Conservation (phyloP, 2,797 vertebrate species). For the Coracias cyanogaster region DNA sequence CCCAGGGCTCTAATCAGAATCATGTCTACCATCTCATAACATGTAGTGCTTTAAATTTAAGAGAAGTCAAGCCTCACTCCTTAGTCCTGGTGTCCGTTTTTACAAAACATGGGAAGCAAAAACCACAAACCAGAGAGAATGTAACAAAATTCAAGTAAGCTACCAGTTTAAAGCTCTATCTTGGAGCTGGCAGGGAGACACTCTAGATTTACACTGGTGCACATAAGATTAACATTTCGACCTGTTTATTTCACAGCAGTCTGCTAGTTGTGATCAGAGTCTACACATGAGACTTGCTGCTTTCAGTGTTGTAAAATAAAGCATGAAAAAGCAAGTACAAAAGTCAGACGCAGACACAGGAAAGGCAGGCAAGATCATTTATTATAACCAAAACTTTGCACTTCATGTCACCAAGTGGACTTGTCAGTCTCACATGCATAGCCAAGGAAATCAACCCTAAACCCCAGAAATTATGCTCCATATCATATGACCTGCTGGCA, state of each 20-base stretch:
- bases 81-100: background rate
- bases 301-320: slow-evolving; percentile 38
- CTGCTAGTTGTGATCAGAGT: slow-evolving; percentile 1
- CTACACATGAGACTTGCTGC: slow-evolving; percentile 25
- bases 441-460: slow-evolving; percentile 58
- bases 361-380: slow-evolving; percentile 13
- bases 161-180: background rate
- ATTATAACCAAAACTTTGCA: slow-evolving; percentile 32
- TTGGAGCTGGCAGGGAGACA: background rate
- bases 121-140: background rate
- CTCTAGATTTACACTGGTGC: background rate
- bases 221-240: background rate
- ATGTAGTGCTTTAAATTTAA: background rate
- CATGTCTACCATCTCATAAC: background rate
- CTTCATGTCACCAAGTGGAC: slow-evolving; percentile 38
- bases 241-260: slow-evolving; percentile 13
- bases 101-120: background rate
- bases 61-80: background rate
- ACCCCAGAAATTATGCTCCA: slow-evolving; percentile 39
- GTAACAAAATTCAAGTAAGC: background rate
- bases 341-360: background rate
- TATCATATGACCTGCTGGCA: slow-evolving; percentile 59
- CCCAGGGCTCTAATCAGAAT: background rate
- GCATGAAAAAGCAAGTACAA: background rate
- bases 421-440: slow-evolving; percentile 41